phyloP scores from a whole-genome alignment of 2,797 vertebrate genomes.

The Limosa lapponica region DNA sequence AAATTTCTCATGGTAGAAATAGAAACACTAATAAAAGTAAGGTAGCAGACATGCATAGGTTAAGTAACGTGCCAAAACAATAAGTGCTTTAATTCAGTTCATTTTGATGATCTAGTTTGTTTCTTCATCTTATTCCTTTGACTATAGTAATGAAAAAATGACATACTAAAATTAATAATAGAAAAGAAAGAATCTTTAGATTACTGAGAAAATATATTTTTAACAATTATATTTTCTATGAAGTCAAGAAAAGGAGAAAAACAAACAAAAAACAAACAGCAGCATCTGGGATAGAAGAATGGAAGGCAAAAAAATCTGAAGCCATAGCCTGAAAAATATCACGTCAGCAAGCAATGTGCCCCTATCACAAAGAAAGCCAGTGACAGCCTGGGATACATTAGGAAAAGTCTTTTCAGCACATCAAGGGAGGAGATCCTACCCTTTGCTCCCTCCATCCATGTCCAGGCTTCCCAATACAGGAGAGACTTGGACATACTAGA shows the following conservation, averaged over 20 bases:
- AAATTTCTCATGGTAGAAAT: background rate
- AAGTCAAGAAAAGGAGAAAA: background rate
- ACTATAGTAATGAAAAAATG: background rate
- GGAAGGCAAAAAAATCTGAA: background rate
- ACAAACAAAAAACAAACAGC: accelerated
- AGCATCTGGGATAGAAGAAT: background rate
- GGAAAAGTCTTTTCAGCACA: background rate
- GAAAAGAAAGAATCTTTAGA: background rate
- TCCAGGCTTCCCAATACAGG: background rate
- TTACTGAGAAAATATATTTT: background rate
- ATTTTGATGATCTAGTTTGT: background rate
- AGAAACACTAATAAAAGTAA: background rate
- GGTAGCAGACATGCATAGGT: background rate
- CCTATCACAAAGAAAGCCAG: background rate
- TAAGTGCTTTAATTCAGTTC: background rate
- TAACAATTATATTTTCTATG: background rate
- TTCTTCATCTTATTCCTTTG: background rate
- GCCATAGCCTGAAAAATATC: background rate
- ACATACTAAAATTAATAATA: background rate
- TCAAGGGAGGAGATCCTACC: background rate
- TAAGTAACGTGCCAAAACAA: background rate
- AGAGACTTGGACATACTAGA: background rate
- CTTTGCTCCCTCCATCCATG: background rate
- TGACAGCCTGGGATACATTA: background rate
- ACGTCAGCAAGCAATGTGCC: background rate